phyloP scores from a whole-genome alignment of 2,888 invertebrate species.

The Drosophila paranaensis region DNA sequence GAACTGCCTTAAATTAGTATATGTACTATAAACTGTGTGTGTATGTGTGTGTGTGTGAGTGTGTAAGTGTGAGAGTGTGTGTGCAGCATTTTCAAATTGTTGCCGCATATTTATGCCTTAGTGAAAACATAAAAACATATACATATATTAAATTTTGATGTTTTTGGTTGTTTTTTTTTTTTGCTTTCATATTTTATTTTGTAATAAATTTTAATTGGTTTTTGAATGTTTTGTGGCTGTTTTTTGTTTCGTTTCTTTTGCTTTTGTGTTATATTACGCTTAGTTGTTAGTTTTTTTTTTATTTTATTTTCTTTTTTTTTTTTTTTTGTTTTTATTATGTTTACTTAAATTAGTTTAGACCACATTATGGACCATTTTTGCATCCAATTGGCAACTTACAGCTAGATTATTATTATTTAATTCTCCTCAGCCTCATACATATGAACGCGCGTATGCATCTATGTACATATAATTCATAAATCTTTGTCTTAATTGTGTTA shows the following conservation, averaged over 20 bases:
- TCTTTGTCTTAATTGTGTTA: conserved; percentile 36
- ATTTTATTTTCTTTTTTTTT: conserved; percentile 19
- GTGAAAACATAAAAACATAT: conserved; percentile 44
- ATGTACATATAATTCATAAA: conserved; percentile 33
- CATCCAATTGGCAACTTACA: conserved; percentile 65
- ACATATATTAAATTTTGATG: conserved; percentile 35
- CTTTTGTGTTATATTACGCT: conserved; percentile 33
- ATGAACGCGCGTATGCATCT: conserved; percentile 55
- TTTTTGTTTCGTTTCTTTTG: conserved; percentile 16
- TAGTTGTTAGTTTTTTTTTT: conserved; percentile 34
- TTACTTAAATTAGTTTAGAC: conserved; percentile 63
- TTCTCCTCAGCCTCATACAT: conserved; percentile 61
- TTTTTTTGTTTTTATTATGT: conserved; percentile 23
- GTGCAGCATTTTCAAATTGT: conserved; percentile 14
- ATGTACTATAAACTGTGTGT: conserved; percentile 19
- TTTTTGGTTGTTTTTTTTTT: conserved; percentile 42
- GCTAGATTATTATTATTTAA: conserved; percentile 43
- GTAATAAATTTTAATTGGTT: conserved; percentile 62
- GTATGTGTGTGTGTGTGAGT: conserved; percentile 3
- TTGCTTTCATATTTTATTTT: conserved; percentile 58
- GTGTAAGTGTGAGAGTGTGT: conserved; percentile 1
- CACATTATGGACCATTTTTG: conserved; percentile 56
- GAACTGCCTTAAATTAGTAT: conserved; percentile 23
- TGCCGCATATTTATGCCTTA: conserved; percentile 15
- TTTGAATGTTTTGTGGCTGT: conserved; percentile 60